phyloP scores from a whole-genome alignment of 1,140 invertebrate genomes.

The Triops cancriformis region DNA sequence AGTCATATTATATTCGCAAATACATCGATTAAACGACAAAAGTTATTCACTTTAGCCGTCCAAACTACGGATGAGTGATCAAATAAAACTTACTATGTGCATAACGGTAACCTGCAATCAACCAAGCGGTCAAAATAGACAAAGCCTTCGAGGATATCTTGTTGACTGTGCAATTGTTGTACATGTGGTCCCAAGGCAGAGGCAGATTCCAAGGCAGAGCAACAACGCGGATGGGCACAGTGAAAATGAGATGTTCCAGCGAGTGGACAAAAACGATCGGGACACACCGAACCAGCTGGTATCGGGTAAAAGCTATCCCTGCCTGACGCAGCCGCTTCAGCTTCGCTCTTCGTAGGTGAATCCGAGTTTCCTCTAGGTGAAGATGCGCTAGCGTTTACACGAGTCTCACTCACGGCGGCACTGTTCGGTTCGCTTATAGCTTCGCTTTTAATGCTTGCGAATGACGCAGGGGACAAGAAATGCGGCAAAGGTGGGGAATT shows the following conservation, averaged over 20 bases:
- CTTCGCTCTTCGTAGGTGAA: constrained; percentile 29
- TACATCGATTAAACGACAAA: too few species aligned
- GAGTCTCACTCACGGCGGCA: constrained; percentile 16
- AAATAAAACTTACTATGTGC: constrained; percentile 42
- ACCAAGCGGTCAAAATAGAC: constrained; percentile 67
- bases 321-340: constrained; percentile 23
- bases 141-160: constrained; percentile 36
- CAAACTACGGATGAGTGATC: neutral
- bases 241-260: constrained; percentile 58
- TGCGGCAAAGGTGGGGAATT: constrained; percentile 29
- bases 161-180: constrained; percentile 47
- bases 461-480: constrained; percentile 29
- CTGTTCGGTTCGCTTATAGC: neutral
- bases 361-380: constrained; percentile 28
- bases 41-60: too few species aligned
- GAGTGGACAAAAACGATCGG: constrained; percentile 54
- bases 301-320: constrained; percentile 13
- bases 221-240: constrained; percentile 63
- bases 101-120: constrained; percentile 60
- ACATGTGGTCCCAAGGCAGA: constrained; percentile 37
- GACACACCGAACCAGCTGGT: constrained; percentile 49
- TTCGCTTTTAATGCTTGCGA: constrained; percentile 21
- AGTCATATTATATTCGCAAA: too few species aligned
- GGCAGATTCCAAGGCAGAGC: neutral
- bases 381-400: neutral